Percentiles rank a stretch among this genome's conserved stretches.
phyloP scores from a whole-genome alignment of 2,888 invertebrate species.

The Pyrocoelia pectoralis region DNA sequence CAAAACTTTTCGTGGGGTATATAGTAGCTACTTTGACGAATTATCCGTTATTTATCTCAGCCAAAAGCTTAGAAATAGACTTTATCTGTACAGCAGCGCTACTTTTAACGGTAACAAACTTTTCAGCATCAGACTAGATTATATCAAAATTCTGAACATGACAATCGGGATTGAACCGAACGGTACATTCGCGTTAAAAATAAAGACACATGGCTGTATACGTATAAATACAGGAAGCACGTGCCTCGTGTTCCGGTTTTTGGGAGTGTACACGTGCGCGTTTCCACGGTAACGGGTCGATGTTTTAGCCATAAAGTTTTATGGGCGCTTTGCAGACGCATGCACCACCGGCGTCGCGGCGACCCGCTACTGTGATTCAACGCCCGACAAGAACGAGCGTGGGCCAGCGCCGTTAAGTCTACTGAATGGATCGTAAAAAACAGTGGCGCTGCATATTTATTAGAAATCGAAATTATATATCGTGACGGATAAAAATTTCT shows the following conservation, averaged over 20 bases:
- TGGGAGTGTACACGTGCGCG: constrained; percentile 52
- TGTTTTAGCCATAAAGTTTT: constrained; percentile 61
- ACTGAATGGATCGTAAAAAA: constrained; percentile 53
- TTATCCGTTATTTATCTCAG: too few relatives aligned
- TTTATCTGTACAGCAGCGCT: too few relatives aligned
- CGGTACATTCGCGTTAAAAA: constrained; percentile 44
- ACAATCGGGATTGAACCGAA: constrained; percentile 46
- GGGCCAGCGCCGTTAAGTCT: constrained; percentile 53
- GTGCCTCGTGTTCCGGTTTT: constrained; percentile 22
- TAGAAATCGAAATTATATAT: constrained; percentile 7
- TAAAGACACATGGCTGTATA: constrained; percentile 25
- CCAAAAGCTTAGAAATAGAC: too few relatives aligned
- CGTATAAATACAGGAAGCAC: constrained; percentile 25
- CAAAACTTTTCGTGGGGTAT: too few relatives aligned
- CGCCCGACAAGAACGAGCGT: constrained; percentile 47
- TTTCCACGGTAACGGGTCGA: constrained; percentile 60
- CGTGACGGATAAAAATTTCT: constrained; percentile 1
- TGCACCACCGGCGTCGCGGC: constrained; percentile 57
- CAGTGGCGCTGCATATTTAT: constrained; percentile 46
- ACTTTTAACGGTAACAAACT: constrained; percentile 12
- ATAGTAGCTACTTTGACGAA: neutral
- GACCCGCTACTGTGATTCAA: constrained; percentile 52
- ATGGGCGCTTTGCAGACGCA: constrained; percentile 57
- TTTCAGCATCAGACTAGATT: constrained; percentile 26
- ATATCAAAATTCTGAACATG: constrained; percentile 56